A percentile compares a stretch with the other conserved stretches of the same genome.
Evolutionary conservation across 2,113 vertebrate species (phyloP).

Genomic region (Garra rufa): DNA sequence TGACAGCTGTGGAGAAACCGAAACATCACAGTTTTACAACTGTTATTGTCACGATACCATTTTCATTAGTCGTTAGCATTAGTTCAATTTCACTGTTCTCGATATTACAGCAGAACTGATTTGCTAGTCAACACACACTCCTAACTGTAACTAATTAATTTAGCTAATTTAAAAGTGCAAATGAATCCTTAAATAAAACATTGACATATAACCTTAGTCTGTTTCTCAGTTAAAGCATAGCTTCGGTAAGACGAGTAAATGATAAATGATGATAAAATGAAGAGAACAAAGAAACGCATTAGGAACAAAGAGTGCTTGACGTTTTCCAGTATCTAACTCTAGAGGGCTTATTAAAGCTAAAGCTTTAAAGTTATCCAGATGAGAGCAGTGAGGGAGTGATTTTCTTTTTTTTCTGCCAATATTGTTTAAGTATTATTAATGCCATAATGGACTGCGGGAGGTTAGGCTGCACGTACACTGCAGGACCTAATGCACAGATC

Average conservation of each 20-base stretch:
- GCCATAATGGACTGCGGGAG: not conserved
- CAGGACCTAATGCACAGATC: not conserved
- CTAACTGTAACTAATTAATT: not conserved
- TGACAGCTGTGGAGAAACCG: not conserved
- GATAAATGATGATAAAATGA: not conserved
- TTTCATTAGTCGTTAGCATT: not conserved
- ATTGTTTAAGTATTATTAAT: constrained; percentile 1
- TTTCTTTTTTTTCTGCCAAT: not conserved
- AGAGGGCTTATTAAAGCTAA: not conserved
- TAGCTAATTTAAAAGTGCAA: not conserved
- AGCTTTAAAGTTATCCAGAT: constrained; percentile 17
- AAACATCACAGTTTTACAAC: not conserved
- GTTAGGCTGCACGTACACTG: not conserved
- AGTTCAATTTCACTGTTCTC: not conserved
- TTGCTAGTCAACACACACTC: not conserved
- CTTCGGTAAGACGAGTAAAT: not conserved
- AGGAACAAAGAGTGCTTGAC: constrained; percentile 1
- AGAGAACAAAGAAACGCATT: constrained; percentile 16
- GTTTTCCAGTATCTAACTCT: constrained; percentile 1
- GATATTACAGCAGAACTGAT: not conserved
- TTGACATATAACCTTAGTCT: not conserved
- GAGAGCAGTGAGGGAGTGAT: constrained; percentile 6
- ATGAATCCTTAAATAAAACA: not conserved
- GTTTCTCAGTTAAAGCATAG: not conserved
- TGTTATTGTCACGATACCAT: not conserved